Evolutionary conservation across 1,140 invertebrate genomes (phyloP).

Genomic region (Colletes latitarsis): DNA sequence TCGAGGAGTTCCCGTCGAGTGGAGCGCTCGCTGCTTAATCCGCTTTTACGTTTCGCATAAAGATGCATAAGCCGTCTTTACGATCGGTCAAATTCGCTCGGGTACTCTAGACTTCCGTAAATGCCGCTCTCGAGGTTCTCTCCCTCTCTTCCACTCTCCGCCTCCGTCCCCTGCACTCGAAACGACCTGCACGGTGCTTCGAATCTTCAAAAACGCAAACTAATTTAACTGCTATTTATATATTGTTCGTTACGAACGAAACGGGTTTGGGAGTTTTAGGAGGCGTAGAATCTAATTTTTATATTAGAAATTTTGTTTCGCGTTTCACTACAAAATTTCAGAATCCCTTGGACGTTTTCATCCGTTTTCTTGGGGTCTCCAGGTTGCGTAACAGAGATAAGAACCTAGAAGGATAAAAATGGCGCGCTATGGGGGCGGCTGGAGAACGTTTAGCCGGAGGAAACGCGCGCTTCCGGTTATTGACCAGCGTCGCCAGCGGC

Average conservation of each 20-base stretch:
- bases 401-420: neutral
- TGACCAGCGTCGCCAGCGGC: constrained; percentile 1
- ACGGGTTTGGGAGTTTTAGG: too few species aligned
- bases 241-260: too few species aligned
- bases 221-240: too few species aligned
- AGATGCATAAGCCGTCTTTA: constrained; percentile 57
- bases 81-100: constrained; percentile 51
- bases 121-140: constrained; percentile 11
- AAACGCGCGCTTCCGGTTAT: constrained; percentile 27
- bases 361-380: too few species aligned
- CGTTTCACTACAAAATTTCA: too few species aligned
- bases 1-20: neutral
- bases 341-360: too few species aligned
- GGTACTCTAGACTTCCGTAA: constrained; percentile 26
- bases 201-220: too few species aligned
- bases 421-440: neutral
- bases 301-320: too few species aligned
- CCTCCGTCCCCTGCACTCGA: neutral
- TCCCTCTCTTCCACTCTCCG: neutral
- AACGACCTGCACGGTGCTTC: too few species aligned
- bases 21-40: constrained; percentile 43
- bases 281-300: too few species aligned
- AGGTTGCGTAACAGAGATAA: neutral
- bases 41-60: constrained; percentile 50
- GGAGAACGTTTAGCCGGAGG: neutral